Conservation (phyloP, 2,797 vertebrate species). For the Okamejei kenojei region DNA sequence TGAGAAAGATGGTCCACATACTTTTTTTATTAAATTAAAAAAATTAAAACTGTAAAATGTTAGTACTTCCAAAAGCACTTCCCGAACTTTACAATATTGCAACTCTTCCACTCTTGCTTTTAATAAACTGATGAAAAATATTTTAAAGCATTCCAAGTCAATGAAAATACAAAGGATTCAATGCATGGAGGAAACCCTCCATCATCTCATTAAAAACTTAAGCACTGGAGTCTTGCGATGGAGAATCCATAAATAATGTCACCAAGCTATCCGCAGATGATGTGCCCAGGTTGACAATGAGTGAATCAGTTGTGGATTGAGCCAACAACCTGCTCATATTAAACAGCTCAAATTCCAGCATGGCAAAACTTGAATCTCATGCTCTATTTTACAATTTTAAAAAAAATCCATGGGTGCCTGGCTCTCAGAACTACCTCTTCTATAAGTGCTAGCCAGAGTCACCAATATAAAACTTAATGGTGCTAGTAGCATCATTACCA, state of each 20-base stretch:
- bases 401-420: background rate
- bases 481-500: no score
- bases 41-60: slow-evolving; percentile 19
- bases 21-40: background rate
- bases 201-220: background rate
- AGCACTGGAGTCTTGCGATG: background rate
- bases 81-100: background rate
- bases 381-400: background rate
- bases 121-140: slow-evolving; percentile 20
- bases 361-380: background rate
- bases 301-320: background rate
- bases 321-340: background rate
- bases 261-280: background rate
- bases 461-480: background rate
- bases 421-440: background rate
- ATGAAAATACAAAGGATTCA: background rate
- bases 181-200: background rate
- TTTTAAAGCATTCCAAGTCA: background rate
- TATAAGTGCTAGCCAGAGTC: background rate
- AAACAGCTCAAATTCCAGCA: background rate
- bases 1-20: no score
- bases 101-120: background rate
- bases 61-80: background rate
- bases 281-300: background rate
- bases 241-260: background rate